Evolutionary conservation across 2,888 invertebrate species (phyloP).

Genomic region (Micoletzkya japonica): DNA sequence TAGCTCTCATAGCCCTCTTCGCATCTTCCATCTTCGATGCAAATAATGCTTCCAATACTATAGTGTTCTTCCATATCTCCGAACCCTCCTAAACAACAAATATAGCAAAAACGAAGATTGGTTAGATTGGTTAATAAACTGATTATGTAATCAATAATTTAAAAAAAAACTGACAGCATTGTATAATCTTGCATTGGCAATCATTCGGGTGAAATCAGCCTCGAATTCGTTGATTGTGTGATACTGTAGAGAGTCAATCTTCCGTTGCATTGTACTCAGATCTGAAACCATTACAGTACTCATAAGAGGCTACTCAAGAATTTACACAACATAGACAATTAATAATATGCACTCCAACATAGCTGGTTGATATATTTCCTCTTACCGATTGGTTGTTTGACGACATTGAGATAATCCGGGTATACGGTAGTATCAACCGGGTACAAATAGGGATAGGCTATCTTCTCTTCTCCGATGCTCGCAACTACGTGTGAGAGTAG

Average conservation of each 20-base stretch:
- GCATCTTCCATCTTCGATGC: slow-evolving; percentile 66
- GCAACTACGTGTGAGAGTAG: slow-evolving; percentile 40
- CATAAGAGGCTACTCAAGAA: too few species aligned
- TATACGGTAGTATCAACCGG: slow-evolving; percentile 4
- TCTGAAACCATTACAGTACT: too few species aligned
- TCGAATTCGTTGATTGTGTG: slow-evolving; percentile 77
- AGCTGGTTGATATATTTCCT: not conserved
- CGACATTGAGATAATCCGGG: slow-evolving; percentile 22
- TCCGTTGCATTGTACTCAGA: slow-evolving; percentile 78
- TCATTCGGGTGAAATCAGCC: slow-evolving; percentile 96
- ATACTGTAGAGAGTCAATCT: slow-evolving; percentile 63
- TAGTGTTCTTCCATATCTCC: slow-evolving; percentile 92
- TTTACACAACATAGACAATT: not conserved
- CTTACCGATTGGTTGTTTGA: slow-evolving; percentile 29
- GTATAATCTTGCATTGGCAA: slow-evolving; percentile 81
- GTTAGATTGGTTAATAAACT: not conserved
- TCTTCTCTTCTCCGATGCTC: not conserved
- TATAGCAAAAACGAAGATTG: not conserved
- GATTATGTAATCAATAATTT: not conserved
- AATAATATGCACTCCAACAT: too few species aligned
- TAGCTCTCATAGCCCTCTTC: slow-evolving; percentile 20
- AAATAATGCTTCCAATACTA: slow-evolving; percentile 90
- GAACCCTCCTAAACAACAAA: slow-evolving; percentile 71
- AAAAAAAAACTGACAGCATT: slow-evolving; percentile 18
- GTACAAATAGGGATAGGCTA: slow-evolving; percentile 5